phyloP scores from a whole-genome alignment of 2,888 invertebrate species.

The Lochmaea capreae region DNA sequence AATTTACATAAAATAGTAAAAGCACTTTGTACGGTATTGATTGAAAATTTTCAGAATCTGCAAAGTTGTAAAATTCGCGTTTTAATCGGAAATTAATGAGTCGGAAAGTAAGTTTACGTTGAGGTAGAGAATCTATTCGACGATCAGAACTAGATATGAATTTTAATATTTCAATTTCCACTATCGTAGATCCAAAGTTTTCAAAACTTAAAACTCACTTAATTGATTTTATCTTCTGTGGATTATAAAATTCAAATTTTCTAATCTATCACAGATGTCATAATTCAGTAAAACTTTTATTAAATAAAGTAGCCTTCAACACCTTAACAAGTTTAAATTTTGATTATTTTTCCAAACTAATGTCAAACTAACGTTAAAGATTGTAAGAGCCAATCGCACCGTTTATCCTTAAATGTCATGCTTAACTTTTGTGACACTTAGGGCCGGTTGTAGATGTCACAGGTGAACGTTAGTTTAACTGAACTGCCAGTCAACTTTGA shows the following conservation, averaged over 20 bases:
- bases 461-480: too few relatives aligned
- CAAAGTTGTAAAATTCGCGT: conserved; percentile 25
- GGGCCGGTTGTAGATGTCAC: too few relatives aligned
- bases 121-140: conserved; percentile 6
- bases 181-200: neutral
- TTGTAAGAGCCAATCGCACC: too few relatives aligned
- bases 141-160: conserved; percentile 15
- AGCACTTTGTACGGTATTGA: conserved; percentile 26
- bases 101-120: conserved; percentile 25
- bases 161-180: conserved; percentile 22
- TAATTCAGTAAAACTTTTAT: neutral
- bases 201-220: neutral
- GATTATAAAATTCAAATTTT: neutral
- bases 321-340: too few relatives aligned
- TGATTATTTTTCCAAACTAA: too few relatives aligned
- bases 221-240: neutral
- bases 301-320: neutral
- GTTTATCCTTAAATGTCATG: too few relatives aligned
- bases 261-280: neutral
- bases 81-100: conserved; percentile 27
- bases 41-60: conserved; percentile 16
- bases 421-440: too few relatives aligned
- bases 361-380: too few relatives aligned
- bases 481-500: too few relatives aligned
- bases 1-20: conserved; percentile 17